Evolutionary conservation across 2,797 vertebrate genomes (phyloP).

Genomic region (Apogon talboti): DNA sequence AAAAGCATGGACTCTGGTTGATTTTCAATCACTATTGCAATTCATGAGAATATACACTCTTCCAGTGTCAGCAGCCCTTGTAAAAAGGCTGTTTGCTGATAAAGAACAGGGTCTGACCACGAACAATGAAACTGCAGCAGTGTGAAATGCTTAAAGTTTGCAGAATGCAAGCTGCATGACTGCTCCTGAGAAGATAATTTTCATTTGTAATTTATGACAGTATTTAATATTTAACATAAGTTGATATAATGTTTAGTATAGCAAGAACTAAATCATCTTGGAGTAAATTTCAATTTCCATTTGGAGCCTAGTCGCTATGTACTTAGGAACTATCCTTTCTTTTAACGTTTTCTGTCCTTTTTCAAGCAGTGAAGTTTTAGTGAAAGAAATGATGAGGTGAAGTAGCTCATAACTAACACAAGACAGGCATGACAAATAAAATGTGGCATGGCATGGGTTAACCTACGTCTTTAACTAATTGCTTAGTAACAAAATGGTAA

Average conservation of each 20-base stretch:
- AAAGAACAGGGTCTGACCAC: background rate
- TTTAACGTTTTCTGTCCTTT: background rate
- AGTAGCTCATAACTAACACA: too few species aligned
- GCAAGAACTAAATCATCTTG: too few species aligned
- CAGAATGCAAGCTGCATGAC: background rate
- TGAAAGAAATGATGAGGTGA: too few species aligned
- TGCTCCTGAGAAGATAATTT: background rate
- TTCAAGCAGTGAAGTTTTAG: background rate
- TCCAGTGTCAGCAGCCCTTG: background rate
- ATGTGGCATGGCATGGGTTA: too few species aligned
- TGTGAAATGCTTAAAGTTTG: background rate
- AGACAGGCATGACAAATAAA: too few species aligned
- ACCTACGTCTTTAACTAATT: too few species aligned
- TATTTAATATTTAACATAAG: too few species aligned
- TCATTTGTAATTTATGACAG: background rate
- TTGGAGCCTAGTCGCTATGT: background rate
- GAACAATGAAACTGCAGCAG: conserved; percentile 1
- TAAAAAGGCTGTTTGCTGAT: background rate
- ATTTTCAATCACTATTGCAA: conserved; percentile 29
- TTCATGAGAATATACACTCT: conserved; percentile 4
- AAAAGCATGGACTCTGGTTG: background rate
- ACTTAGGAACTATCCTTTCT: background rate
- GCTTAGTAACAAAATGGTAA: too few species aligned
- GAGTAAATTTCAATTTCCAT: background rate
- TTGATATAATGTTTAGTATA: too few species aligned